Evolutionary conservation across 1,140 invertebrate species (phyloP).

Genomic region (Phymorhynchus buccinoides): DNA sequence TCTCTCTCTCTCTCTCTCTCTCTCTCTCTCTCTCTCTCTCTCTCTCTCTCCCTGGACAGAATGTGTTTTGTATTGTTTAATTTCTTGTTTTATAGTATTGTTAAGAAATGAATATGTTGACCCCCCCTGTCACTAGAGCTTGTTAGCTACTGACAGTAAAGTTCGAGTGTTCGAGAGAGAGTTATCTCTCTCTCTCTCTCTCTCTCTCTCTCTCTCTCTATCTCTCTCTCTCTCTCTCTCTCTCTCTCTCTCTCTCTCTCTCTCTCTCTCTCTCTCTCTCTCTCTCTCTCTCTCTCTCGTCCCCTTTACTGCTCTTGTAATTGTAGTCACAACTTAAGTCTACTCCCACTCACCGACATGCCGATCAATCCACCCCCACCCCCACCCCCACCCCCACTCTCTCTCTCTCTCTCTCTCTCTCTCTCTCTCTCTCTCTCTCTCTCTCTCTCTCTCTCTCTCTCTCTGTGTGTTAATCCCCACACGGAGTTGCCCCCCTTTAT

Average conservation of each 20-base stretch:
- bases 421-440: conserved; percentile 30
- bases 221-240: no score
- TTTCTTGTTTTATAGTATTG: neutral
- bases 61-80: neutral
- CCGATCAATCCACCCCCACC: neutral
- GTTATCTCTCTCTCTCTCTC: no score
- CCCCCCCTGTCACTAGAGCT: no score
- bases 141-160: no score
- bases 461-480: no score
- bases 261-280: neutral
- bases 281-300: neutral
- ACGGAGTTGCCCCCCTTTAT: no score
- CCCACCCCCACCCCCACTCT: neutral
- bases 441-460: neutral
- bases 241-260: no score
- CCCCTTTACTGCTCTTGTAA: neutral
- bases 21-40: conserved; percentile 28
- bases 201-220: no score
- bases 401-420: conserved; percentile 33
- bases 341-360: neutral
- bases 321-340: neutral
- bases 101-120: no score
- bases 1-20: conserved; percentile 24
- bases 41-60: conserved; percentile 2
- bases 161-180: no score